A percentile compares a stretch with the other conserved stretches of the same genome.
phyloP scores from a whole-genome alignment of 2,113 vertebrate species.

The Hippocampus abdominalis region DNA sequence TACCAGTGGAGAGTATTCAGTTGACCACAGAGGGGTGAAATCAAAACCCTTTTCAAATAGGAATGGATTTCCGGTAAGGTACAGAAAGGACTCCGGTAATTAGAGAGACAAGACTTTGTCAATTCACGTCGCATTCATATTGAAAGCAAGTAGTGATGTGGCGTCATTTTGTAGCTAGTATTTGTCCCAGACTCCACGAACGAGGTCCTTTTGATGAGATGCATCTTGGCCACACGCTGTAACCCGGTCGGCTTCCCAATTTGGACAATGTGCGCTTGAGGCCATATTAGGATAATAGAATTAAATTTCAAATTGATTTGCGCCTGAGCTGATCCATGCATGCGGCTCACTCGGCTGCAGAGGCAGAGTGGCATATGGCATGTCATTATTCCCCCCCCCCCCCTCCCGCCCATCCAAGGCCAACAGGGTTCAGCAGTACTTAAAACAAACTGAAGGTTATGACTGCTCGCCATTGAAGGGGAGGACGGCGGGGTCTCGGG shows the following conservation, averaged over 20 bases:
- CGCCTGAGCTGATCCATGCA: slow-evolving; percentile 51
- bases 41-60: slow-evolving; percentile 33
- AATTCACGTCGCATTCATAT: slow-evolving; percentile 11
- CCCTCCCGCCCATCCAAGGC: slow-evolving; percentile 43
- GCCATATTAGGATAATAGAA: slow-evolving; percentile 66
- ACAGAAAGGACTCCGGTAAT: slow-evolving; percentile 23
- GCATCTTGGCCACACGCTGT: slow-evolving; percentile 43
- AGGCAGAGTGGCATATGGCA: slow-evolving; percentile 68
- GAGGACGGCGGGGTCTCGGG: slow-evolving; percentile 48
- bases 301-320: slow-evolving; percentile 70
- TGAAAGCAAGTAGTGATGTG: slow-evolving; percentile 2
- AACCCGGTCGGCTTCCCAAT: slow-evolving; percentile 51
- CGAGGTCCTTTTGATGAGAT: slow-evolving; percentile 49
- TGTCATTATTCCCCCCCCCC: slow-evolving; percentile 62
- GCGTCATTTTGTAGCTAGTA: slow-evolving; percentile 1
- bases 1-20: slow-evolving; percentile 42
- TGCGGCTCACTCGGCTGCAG: slow-evolving; percentile 48
- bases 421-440: slow-evolving; percentile 67
- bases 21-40: slow-evolving; percentile 49
- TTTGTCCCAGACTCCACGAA: slow-evolving; percentile 51
- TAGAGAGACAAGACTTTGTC: slow-evolving; percentile 11
- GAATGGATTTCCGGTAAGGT: slow-evolving; percentile 35
- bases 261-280: slow-evolving; percentile 56
- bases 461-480: slow-evolving; percentile 51
- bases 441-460: slow-evolving; percentile 74